Evolutionary conservation across 2,888 invertebrate species (phyloP).

Genomic region (Drosophila nr. medialis): DNA sequence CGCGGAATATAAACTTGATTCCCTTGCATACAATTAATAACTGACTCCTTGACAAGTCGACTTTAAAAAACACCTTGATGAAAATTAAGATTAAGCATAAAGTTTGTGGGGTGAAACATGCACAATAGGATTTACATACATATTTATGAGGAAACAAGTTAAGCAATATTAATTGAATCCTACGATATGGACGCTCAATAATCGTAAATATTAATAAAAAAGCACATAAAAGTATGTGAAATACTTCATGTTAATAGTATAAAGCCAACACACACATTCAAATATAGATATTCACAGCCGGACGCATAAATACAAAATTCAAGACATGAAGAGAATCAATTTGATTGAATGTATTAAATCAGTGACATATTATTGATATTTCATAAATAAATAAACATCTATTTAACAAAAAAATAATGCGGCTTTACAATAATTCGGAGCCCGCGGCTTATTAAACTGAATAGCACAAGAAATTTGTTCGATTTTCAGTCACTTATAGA

Average conservation of each 20-base stretch:
- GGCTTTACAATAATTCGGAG: neutral
- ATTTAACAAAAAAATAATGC: constrained; percentile 38
- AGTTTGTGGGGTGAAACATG: neutral
- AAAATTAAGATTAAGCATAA: neutral
- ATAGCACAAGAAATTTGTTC: neutral
- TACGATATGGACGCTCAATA: constrained; percentile 48
- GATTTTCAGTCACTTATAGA: neutral
- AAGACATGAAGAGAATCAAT: constrained; percentile 19
- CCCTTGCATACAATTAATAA: constrained; percentile 5
- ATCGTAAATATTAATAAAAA: constrained; percentile 15
- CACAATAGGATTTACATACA: neutral
- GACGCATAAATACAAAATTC: constrained; percentile 17
- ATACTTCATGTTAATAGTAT: constrained; percentile 20
- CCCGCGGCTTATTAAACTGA: neutral
- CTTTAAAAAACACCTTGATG: neutral
- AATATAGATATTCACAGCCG: constrained; percentile 29
- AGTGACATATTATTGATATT: constrained; percentile 64
- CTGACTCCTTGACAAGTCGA: neutral
- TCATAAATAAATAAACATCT: constrained; percentile 73
- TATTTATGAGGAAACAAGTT: neutral
- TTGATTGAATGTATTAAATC: constrained; percentile 27
- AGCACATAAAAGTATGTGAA: constrained; percentile 2
- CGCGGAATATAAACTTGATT: neutral
- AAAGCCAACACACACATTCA: constrained; percentile 14
- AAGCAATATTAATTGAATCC: constrained; percentile 49